Percentiles rank a stretch among this genome's conserved stretches.
Conservation (phyloP, 92 coral and sea anemone genomes). For the Porites divaricata region DNA sequence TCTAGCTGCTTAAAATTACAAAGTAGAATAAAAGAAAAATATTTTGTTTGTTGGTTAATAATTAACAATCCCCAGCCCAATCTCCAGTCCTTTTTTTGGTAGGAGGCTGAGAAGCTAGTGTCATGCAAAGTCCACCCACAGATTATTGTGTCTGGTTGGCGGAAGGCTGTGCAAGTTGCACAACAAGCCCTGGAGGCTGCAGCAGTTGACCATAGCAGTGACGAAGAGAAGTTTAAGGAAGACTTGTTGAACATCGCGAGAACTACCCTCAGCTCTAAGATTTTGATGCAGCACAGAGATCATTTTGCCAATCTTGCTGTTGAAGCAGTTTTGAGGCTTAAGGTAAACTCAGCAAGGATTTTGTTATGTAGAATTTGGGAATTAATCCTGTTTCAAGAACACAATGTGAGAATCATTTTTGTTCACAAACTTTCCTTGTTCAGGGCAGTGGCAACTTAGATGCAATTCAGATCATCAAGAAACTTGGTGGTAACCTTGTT, state of each 20-base stretch:
- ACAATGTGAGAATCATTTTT: background rate
- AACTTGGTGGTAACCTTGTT: slow-evolving; percentile 96
- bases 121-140: slow-evolving; percentile 95
- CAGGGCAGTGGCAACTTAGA: slow-evolving; percentile 97
- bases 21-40: too few species aligned
- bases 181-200: slow-evolving; percentile 91
- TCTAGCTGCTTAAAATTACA: too few species aligned
- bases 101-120: slow-evolving; percentile 98
- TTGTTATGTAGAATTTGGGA: too few species aligned
- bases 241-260: slow-evolving; percentile 99
- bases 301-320: slow-evolving; percentile 97
- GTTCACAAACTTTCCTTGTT: background rate
- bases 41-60: too few species aligned
- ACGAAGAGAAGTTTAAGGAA: slow-evolving; percentile 83
- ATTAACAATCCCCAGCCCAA: too few species aligned
- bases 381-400: too few species aligned
- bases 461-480: slow-evolving; percentile 97
- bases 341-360: slow-evolving; percentile 31
- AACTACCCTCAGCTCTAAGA: slow-evolving; percentile 97
- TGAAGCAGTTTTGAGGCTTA: slow-evolving; percentile 92
- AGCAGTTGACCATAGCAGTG: slow-evolving; percentile 83
- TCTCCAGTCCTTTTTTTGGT: background rate
- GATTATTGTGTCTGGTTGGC: slow-evolving; percentile 95
- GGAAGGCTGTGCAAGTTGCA: slow-evolving; percentile 89
- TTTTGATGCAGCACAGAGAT: slow-evolving; percentile 93